A percentile compares a stretch with the other conserved stretches of the same genome.
phyloP scores from a whole-genome alignment of 2,113 vertebrate species.

The Trinectes maculatus region DNA sequence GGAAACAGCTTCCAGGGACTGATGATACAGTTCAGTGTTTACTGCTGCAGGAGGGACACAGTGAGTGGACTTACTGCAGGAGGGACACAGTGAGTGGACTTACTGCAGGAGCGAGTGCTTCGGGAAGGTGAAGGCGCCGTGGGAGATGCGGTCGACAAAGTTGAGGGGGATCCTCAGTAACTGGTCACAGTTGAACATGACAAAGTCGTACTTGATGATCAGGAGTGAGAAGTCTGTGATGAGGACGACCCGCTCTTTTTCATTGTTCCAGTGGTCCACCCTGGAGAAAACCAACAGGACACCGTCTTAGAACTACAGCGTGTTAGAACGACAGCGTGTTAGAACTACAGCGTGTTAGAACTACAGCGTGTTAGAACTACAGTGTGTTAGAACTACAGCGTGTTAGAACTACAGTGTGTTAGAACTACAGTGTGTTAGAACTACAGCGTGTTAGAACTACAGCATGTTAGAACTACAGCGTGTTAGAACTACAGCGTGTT shows the following conservation, averaged over 20 bases:
- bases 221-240: constrained; percentile 81
- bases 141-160: constrained; percentile 75
- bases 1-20: too few species aligned
- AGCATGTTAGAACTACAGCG: too few species aligned
- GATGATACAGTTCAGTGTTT: neutral
- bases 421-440: too few species aligned
- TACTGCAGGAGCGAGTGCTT: constrained; percentile 82
- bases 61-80: constrained; percentile 80
- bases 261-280: constrained; percentile 89
- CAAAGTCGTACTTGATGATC: constrained; percentile 87
- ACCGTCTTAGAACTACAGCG: neutral
- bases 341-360: too few species aligned
- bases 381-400: too few species aligned
- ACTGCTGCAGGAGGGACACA: neutral
- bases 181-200: constrained; percentile 84
- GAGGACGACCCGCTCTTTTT: constrained; percentile 83
- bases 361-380: too few species aligned
- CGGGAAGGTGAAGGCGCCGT: constrained; percentile 82
- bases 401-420: too few species aligned
- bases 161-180: constrained; percentile 78
- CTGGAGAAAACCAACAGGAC: constrained; percentile 56
- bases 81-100: constrained; percentile 82
- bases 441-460: too few species aligned
- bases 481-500: too few species aligned
- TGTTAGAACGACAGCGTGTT: too few species aligned